A percentile compares a stretch with the other conserved stretches of the same genome.
Conservation (phyloP, 2,888 invertebrate genomes). For the Aleiodes alternator region DNA sequence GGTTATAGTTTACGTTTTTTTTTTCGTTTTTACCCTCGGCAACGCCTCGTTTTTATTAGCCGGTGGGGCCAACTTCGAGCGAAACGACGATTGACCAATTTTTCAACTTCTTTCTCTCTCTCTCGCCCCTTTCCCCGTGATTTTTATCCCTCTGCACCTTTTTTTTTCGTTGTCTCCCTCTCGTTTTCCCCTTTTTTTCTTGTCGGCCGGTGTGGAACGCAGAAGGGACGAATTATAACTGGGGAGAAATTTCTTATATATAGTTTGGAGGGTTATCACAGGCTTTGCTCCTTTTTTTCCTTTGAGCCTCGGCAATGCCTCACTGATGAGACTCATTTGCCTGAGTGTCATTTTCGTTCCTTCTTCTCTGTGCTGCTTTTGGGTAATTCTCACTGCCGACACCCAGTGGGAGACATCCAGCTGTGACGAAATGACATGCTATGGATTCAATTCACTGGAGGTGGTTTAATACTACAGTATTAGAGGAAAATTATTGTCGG, state of each 20-base stretch:
- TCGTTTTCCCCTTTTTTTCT: slow-evolving; percentile 19
- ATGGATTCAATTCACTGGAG: slow-evolving; percentile 56
- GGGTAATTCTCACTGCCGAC: slow-evolving; percentile 33
- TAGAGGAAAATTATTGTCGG: slow-evolving; percentile 69
- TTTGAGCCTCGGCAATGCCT: slow-evolving; percentile 9
- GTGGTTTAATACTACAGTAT: slow-evolving; percentile 68
- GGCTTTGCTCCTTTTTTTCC: slow-evolving; percentile 37
- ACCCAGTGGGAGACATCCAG: slow-evolving; percentile 55
- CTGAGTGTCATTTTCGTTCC: slow-evolving; percentile 21
- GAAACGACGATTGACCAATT: slow-evolving; percentile 26
- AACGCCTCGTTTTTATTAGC: slow-evolving; percentile 41
- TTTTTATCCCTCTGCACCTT: background rate
- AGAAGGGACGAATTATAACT: slow-evolving; percentile 50
- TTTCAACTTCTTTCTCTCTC: slow-evolving; percentile 34
- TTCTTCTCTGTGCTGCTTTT: background rate
- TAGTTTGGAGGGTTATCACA: slow-evolving; percentile 3
- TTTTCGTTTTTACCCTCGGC: background rate
- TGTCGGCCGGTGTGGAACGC: slow-evolving; percentile 27
- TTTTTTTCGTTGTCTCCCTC: background rate
- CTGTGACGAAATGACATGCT: slow-evolving; percentile 70
- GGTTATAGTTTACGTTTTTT: slow-evolving; percentile 23
- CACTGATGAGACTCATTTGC: slow-evolving; percentile 34
- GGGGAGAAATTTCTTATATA: slow-evolving; percentile 28
- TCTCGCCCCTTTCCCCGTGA: background rate
- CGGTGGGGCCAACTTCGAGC: slow-evolving; percentile 41